phyloP scores from a whole-genome alignment of 2,797 vertebrate species.

The Chanos chanos region DNA sequence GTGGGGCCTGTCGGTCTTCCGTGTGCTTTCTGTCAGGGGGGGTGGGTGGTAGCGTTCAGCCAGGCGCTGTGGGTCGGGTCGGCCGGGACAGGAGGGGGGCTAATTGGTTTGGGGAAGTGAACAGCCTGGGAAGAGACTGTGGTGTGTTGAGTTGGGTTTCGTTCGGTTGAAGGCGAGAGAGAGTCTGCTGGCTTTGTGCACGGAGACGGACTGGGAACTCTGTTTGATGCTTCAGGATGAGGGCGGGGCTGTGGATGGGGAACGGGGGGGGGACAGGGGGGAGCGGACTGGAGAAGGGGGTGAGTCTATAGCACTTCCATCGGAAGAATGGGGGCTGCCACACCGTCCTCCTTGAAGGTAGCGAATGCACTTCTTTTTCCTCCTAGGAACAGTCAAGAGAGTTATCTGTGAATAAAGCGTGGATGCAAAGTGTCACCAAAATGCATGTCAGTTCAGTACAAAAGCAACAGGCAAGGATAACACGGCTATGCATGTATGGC shows the following conservation, averaged over 20 bases:
- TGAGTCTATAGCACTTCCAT: conserved; percentile 97
- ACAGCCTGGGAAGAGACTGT: background rate
- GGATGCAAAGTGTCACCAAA: conserved; percentile 77
- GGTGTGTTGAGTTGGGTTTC: conserved; percentile 19
- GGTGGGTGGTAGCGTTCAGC: background rate
- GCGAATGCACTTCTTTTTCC: conserved; percentile 99
- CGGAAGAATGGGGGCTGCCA: conserved; percentile 95
- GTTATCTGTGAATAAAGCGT: conserved; percentile 90
- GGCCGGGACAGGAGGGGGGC: too few relatives aligned
- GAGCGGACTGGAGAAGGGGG: conserved; percentile 69
- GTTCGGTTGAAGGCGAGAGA: conserved; percentile 21
- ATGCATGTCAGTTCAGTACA: conserved; percentile 51
- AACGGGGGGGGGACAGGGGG: conserved; percentile 46
- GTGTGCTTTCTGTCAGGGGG: background rate
- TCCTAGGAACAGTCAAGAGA: conserved; percentile 97
- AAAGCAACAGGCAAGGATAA: too few relatives aligned
- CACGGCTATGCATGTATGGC: too few relatives aligned
- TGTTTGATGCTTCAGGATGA: conserved; percentile 6
- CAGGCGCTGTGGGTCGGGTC: background rate
- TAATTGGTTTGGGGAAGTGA: conserved; percentile 9
- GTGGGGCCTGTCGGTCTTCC: conserved; percentile 3
- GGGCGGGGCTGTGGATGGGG: conserved; percentile 40
- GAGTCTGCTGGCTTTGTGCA: conserved; percentile 1
- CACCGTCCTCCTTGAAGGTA: conserved; percentile 98
- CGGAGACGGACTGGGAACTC: background rate